Base-by-base conservation (phyloP, 2,113 vertebrate genomes). In the Sebastes schlegelii region DNA sequence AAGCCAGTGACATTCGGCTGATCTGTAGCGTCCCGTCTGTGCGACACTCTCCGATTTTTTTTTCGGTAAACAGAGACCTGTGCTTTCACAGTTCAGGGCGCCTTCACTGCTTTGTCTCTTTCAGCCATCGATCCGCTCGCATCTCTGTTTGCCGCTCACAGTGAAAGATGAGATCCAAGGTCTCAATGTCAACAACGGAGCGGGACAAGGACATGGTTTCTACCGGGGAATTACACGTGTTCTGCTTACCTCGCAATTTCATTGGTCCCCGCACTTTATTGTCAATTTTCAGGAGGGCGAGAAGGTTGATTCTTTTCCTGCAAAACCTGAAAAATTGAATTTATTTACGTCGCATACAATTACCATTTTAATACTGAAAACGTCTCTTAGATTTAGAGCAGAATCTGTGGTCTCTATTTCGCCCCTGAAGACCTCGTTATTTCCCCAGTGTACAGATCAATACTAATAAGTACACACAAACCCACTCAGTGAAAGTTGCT, bases 381-480 rank as follows among this genome's bases (percentile, higher is more conserved):
- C 17, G 46, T 74, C 14, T 66, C n/a, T 48, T 40, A 9, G 54
- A 64, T 80, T 87, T 5, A 8, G 48, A 74, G 62, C 7, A 43
- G 40, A 61, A 74, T 43, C 54, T 61, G 45, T 62, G 64, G 52
- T 74, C 80, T 92, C 60, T 64, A 63, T 86, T 77, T 66, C 55
- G 62, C 57, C 11, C 34, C 60, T 26, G 9, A 78, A 82, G 48
- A 64, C 63, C 67, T 79, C 74, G 77, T 90, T 74, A 83, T 84
- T 83, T 83, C 62, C 69, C 69, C 45, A 8, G 71, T 7, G 16
- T 43, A 8, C n/a, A 40, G 75, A 87, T 92, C 91, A 64, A 89
- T 92, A 86, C 74, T 86, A 87, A 92, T 92, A 85, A 89, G 74
- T 84, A 48, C 64, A 51, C 79, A 72, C 46, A 55, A 71, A 75